A percentile compares a stretch with the other conserved stretches of the same genome.
These are phyloP conservation scores for Mizuhopecten yessoensis DNA, from an alignment of 1,140 invertebrate species.

Conservation along the genomic window DNA sequence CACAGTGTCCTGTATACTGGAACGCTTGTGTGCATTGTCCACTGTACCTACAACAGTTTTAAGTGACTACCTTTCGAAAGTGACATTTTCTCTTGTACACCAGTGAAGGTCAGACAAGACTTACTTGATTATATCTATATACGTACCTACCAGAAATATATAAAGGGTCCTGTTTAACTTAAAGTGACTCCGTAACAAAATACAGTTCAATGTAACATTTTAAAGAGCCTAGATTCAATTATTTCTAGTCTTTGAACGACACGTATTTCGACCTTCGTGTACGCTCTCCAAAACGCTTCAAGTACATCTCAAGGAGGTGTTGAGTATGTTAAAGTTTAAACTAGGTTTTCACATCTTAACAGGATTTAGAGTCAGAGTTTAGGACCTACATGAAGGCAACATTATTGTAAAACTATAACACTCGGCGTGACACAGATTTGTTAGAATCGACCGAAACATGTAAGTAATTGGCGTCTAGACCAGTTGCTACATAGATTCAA, in stretches of 20 bases:
- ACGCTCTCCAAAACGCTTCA: not conserved
- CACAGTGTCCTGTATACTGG: too few relatives aligned
- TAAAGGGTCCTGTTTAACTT: too few relatives aligned
- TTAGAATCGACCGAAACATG: not conserved
- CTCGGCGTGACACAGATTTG: not conserved
- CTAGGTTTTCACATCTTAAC: not conserved
- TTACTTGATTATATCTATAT: not conserved
- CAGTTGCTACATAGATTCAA: not conserved
- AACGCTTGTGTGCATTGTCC: too few relatives aligned
- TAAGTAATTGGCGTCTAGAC: constrained; percentile 30
- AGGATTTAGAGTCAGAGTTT: not conserved
- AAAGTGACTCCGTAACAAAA: not conserved
- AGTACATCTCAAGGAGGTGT: constrained; percentile 5
- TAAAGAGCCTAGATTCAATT: not conserved
- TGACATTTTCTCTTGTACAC: too few relatives aligned
- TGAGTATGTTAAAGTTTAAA: not conserved
- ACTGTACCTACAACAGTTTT: too few relatives aligned
- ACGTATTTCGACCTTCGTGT: not conserved
- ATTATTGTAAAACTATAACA: constrained; percentile 35
- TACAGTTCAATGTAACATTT: not conserved
- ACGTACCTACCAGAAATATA: not conserved
- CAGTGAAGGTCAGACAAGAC: not conserved
- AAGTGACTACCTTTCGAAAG: too few relatives aligned
- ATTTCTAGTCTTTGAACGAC: not conserved
- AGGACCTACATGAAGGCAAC: not conserved